These are phyloP conservation scores for Eristalis pertinax DNA, from an alignment of 2,888 invertebrate genomes.

Conservation along the genomic window DNA sequence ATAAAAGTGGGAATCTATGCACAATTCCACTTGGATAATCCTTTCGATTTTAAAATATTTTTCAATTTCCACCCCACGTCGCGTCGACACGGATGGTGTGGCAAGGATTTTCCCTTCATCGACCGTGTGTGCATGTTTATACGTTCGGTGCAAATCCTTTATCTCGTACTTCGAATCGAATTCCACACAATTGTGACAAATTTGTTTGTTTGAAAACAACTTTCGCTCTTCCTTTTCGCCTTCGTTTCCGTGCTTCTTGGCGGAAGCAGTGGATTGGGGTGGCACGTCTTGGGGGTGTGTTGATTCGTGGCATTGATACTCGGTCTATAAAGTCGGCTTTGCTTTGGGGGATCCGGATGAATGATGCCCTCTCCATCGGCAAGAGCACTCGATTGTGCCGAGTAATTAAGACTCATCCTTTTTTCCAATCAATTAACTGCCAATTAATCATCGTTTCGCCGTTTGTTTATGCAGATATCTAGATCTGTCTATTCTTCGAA, in stretches of 20 bases:
- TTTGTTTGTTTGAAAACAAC: slow-evolving; percentile 64
- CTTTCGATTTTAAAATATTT: slow-evolving; percentile 69
- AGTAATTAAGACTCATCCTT: not conserved
- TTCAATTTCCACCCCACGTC: slow-evolving; percentile 61
- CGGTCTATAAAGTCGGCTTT: not conserved
- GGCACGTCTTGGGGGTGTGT: not conserved
- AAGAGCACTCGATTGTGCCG: not conserved
- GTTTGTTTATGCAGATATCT: not conserved
- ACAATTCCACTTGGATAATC: slow-evolving; percentile 65
- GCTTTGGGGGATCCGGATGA: not conserved
- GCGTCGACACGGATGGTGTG: not conserved
- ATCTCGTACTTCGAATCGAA: slow-evolving; percentile 45
- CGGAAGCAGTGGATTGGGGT: not conserved
- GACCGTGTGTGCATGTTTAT: slow-evolving; percentile 60
- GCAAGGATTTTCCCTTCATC: slow-evolving; percentile 23
- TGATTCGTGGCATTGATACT: not conserved
- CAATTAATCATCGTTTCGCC: not conserved
- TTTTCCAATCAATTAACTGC: not conserved
- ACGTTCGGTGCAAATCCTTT: slow-evolving; percentile 60
- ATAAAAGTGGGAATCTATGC: slow-evolving; percentile 80
- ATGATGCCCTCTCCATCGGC: not conserved
- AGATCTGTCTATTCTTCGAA: not conserved
- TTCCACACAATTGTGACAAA: slow-evolving; percentile 67
- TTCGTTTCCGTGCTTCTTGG: not conserved
- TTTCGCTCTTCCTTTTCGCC: not conserved